A percentile compares a stretch with the other conserved stretches of the same genome.
Evolutionary conservation across 2,797 vertebrate genomes (phyloP).

Genomic region (Sitta carolinensis): DNA sequence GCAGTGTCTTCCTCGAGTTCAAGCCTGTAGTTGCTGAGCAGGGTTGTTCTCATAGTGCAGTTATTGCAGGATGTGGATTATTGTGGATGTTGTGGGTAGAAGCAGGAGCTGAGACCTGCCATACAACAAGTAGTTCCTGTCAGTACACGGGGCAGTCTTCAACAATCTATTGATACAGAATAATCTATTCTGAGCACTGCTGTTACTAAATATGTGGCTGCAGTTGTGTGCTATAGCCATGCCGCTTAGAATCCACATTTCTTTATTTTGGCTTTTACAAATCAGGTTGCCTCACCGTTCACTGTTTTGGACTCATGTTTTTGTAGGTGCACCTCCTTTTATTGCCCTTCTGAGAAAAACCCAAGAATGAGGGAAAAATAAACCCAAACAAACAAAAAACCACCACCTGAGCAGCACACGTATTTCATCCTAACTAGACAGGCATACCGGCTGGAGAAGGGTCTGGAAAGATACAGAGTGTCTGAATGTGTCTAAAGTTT

Average conservation of each 20-base stretch:
- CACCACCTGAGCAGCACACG: background rate
- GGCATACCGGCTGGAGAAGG: background rate
- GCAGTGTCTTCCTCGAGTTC: rapidly evolving
- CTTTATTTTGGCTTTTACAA: background rate
- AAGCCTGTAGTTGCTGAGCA: background rate
- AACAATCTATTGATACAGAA: background rate
- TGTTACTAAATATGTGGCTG: background rate
- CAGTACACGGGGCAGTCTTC: background rate
- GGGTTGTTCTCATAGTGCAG: background rate
- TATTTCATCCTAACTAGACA: background rate
- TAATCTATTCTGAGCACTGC: background rate
- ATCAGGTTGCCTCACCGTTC: background rate
- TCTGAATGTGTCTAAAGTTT: background rate
- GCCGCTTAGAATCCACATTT: background rate
- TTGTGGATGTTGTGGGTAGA: background rate
- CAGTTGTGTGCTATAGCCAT: background rate
- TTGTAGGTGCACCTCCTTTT: background rate
- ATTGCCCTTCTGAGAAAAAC: background rate
- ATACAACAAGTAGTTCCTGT: background rate
- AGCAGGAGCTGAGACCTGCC: background rate
- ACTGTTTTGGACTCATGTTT: background rate
- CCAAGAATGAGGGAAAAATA: background rate
- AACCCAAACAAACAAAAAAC: background rate
- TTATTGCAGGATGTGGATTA: background rate
- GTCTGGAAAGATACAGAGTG: background rate